Evolutionary conservation across 1,140 invertebrate genomes (phyloP), one percentile per base, ranked within the genome.

Genomic region (Polypedilum pembai): DNA sequence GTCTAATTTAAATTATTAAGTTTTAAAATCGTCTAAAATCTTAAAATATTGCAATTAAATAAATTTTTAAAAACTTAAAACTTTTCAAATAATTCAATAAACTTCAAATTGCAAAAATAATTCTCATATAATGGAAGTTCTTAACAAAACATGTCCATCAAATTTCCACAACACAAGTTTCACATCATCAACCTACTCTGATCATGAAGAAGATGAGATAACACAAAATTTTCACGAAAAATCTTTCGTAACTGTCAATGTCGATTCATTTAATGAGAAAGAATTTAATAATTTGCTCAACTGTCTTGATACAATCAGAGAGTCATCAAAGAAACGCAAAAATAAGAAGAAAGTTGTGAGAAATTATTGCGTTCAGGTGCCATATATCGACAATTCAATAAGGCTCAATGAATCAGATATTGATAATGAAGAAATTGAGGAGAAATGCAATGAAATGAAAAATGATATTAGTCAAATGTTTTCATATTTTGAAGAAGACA

Each of bases 301-400:
- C 18, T 69, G 65, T 69, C 65, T 69, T 10, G 65, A 69, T 21
- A 69, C 65, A 20, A 18, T 69, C 1, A 5, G 5, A 3, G 65
- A 69, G 20, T 69, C 65, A 20, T n/a, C 12, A n/a, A 69, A 69
- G 20, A 69, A 69, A 18, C 65, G 65, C 4, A 18, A 21, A 18
- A 20, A 18, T 18, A n/a, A 18, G 20, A 18, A 69, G 17, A 69
- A 69, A 69, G 17, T 69, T n/a, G 18, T 69, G 8, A 18, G 12
- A 21, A 69, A 69, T 69, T 69, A 69, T 69, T 69, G 65, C 18
- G 17, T 69, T 69, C 65, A 69, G 18, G 65, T 69, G 65, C 65
- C 65, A 20, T 69, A 69, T 10, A 20, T 69, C 4, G 65, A 69
- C 65, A 69, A 69, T 21, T 69, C 65, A 69, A 69, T 69, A 21